Base-by-base conservation (phyloP, 2,113 vertebrate genomes). In the Corydoras maculifer region DNA sequence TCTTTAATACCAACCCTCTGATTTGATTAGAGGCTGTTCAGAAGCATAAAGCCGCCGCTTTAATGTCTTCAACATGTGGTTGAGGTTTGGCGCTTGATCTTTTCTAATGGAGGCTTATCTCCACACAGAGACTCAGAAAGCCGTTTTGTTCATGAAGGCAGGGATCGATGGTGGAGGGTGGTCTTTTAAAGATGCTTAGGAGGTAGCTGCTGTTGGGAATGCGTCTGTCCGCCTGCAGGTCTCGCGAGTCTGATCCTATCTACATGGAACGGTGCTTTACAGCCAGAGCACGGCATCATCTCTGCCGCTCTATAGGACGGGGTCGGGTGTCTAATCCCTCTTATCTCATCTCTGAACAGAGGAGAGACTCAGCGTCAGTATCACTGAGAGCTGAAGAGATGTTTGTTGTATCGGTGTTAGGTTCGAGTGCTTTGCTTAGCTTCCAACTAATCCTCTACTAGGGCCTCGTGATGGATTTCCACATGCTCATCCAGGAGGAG, bases 221-320 rank as follows among this genome's bases (percentile, higher is more conserved):
- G 13, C 18, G 15, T 4, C 54, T 58, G 49, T 30, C n/a, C 13
- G 51, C 55, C 60, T n/a, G 58, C 25, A 59, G 30, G 49, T 62
- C 60, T 48, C 69, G 64, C 14, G 51, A 64, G 62, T 74, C 78
- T 72, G 78, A 79, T 77, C 60, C 69, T 72, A 74, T 79, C 78
- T 51, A 10, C n/a, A 53, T 12, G 51, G 13, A 53, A 8, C 13
- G 13, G 51, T 53, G 48, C 62, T 71, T 74, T 63, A 74, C 61
- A 69, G 72, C 72, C 48, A 48, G 68, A 25, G 55, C 62, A 58
- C 61, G 69, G 58, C 69, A 75, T 73, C 73, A 70, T 66, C 70
- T 58, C 55, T 49, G 51, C 65, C 58, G 71, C 71, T 58, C 71
- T 65, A 73, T 74, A 60, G 65, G 64, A 65, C 64, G 30, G 35